Base-by-base conservation (phyloP, 2,797 vertebrate genomes). In the Phoxinus dragarum region DNA sequence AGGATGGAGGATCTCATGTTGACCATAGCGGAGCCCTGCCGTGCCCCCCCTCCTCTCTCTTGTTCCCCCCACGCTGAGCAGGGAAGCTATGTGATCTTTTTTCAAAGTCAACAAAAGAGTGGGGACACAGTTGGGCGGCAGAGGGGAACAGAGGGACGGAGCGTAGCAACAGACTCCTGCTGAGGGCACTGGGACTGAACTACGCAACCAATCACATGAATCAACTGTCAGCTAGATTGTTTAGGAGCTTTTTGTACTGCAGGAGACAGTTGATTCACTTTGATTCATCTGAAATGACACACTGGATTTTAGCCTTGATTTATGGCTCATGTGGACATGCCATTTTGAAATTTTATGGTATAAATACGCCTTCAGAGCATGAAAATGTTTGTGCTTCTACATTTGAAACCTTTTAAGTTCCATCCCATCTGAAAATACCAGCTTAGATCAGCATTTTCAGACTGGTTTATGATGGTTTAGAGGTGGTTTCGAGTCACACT, bases 61-160 rank as follows among this genome's bases (percentile, higher is more conserved):
- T 84, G 82, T 79, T 87, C 85, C 89, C 81, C 86, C 67, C 76
- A 86, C 88, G 87, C 92, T 91, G 92, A 89, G 91, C 88, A 88
- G 92, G 91, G 91, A 93, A 90, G 93, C 92, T 93, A 94, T 95
- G 93, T 95, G 95, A 95, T 96, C 95, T 94, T 93, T 91, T 88
- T 89, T 90, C 91, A 94, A 95, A 94, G 92, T 95, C 93, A 95
- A 94, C 94, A 94, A 89, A 88, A 90, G 94, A 92, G 91, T 91
- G 91, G 91, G 93, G 92, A 93, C 93, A 93, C 94, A 95, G 94
- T 93, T 94, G 94, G 94, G 90, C 87, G 86, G 78, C 90, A 68
- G 80, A 84, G 87, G 91, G 85, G 91, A 93, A 93, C 93, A 94
- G 90, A 93, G 92, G 92, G 90, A 86, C 87, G 89, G 87, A 88